Conservation (phyloP, 2,113 vertebrate species). For the Sylvia atricapilla region DNA sequence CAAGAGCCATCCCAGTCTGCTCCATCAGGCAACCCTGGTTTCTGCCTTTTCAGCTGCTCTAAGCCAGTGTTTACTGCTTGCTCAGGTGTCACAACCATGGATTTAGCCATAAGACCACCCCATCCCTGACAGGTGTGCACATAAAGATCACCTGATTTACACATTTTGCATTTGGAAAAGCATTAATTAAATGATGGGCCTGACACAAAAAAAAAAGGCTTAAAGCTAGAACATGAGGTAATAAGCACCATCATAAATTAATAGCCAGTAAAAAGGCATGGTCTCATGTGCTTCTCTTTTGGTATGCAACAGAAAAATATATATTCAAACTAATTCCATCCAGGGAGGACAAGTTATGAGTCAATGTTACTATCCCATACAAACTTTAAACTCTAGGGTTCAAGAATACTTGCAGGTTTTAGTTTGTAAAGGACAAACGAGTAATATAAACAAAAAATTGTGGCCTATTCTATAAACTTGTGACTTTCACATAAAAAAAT, state of each 20-base stretch:
- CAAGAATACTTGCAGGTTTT: neutral
- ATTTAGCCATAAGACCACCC: neutral
- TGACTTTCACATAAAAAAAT: neutral
- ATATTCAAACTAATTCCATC: neutral
- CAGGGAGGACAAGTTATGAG: neutral
- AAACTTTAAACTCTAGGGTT: neutral
- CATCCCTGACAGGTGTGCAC: neutral
- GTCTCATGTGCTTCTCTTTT: neutral
- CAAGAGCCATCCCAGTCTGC: neutral
- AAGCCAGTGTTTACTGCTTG: neutral
- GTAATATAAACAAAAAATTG: neutral
- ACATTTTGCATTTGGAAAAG: neutral
- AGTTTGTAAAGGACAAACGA: neutral
- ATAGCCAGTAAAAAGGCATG: neutral
- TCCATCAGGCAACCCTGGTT: neutral
- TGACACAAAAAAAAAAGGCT: neutral
- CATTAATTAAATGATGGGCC: neutral
- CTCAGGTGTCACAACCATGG: neutral
- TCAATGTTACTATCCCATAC: neutral
- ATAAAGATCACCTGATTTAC: neutral
- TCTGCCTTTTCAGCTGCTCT: neutral
- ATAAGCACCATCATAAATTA: neutral
- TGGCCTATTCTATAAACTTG: neutral
- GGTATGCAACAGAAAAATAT: neutral
- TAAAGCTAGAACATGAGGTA: neutral